Evolutionary conservation across 2,113 vertebrate genomes (phyloP).

Genomic region (Sorex araneus): DNA sequence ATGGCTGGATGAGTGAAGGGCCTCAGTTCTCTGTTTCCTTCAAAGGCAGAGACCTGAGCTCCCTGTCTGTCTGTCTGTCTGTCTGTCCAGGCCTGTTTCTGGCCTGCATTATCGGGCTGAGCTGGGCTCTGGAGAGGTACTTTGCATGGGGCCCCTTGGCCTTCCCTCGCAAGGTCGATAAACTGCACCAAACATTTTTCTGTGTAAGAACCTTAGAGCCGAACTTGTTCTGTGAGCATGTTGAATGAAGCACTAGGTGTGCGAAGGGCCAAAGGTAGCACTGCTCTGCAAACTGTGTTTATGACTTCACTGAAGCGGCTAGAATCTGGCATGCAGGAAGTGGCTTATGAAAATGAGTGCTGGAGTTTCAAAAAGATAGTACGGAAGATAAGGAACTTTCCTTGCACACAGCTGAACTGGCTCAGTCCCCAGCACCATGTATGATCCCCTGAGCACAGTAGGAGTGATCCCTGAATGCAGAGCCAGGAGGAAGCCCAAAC

Average conservation of each 20-base stretch:
- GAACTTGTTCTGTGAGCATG: conserved; percentile 20
- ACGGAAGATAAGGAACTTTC: neutral
- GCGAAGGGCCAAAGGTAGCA: neutral
- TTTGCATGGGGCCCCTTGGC: neutral
- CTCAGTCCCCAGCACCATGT: too few relatives aligned
- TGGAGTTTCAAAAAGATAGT: neutral
- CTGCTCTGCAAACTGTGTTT: conserved; percentile 46
- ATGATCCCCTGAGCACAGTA: too few relatives aligned
- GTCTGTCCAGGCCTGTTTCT: neutral
- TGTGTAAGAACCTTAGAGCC: neutral
- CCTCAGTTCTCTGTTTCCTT: neutral
- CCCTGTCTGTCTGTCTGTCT: neutral
- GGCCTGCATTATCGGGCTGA: neutral
- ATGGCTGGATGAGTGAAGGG: neutral
- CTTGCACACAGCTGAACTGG: too few relatives aligned
- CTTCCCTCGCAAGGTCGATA: neutral
- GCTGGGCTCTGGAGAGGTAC: neutral
- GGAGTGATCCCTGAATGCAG: too few relatives aligned
- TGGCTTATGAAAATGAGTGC: neutral
- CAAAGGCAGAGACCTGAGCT: neutral
- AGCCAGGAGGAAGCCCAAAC: too few relatives aligned
- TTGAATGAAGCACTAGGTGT: neutral
- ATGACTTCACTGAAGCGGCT: conserved; percentile 35
- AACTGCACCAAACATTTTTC: neutral
- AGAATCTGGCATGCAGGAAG: conserved; percentile 39